Conservation (phyloP, 2,113 vertebrate species). For the Pachypanchax playfairii region DNA sequence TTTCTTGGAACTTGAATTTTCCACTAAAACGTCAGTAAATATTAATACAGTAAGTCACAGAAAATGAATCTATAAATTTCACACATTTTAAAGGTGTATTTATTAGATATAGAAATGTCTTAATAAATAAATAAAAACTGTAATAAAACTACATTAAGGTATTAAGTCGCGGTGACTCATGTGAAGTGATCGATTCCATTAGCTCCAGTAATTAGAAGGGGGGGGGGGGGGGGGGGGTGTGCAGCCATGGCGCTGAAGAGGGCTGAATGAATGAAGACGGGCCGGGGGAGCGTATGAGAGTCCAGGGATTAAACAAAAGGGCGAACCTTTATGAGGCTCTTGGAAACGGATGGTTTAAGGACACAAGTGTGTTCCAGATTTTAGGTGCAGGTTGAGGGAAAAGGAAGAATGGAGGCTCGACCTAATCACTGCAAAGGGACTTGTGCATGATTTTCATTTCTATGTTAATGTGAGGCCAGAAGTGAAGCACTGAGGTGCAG, state of each 20-base stretch:
- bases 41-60: background rate
- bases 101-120: background rate
- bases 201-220: slow-evolving; percentile 13
- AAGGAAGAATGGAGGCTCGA: background rate
- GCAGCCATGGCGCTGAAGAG: slow-evolving; percentile 19
- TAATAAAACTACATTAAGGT: background rate
- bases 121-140: background rate
- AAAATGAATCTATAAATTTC: background rate
- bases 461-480: slow-evolving; percentile 74
- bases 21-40: background rate
- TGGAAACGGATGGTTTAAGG: slow-evolving; percentile 32
- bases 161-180: slow-evolving; percentile 11
- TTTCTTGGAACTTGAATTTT: too few relatives aligned
- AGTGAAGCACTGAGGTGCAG: slow-evolving; percentile 32
- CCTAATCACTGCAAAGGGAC: slow-evolving; percentile 59
- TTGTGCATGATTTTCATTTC: slow-evolving; percentile 80
- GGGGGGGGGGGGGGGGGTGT: background rate
- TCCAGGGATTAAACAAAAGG: slow-evolving; percentile 27
- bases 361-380: slow-evolving; percentile 4
- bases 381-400: background rate
- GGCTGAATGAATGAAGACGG: slow-evolving; percentile 28
- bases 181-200: slow-evolving; percentile 24
- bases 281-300: slow-evolving; percentile 5
- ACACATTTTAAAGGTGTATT: background rate
- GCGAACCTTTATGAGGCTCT: slow-evolving; percentile 44